Evolutionary conservation across 1,140 invertebrate species (phyloP), one percentile per base, ranked within the genome.

Genomic region (Drosophila saltans): DNA sequence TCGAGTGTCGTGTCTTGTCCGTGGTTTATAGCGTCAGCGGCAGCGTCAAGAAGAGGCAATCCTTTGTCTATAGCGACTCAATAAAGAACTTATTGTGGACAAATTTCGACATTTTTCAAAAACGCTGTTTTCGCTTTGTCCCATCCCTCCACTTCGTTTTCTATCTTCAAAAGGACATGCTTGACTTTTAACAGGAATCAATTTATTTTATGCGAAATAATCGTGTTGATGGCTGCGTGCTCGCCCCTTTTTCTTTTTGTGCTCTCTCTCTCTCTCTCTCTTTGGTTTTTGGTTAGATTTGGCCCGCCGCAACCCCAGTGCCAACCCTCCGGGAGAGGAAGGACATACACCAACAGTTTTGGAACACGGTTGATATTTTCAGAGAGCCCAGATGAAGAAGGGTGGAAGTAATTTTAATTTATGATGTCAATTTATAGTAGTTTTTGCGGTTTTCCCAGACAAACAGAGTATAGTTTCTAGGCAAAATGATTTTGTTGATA

Each of bases 191-290:
- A 78, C 90, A 78, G 82, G 82, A 90, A 91, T 91, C 82, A 91
- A 91, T 91, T 91, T 91, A 91, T 91, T 91, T 90, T 91, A 90
- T 91, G 90, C 90, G 90, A 90, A 91, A 91, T 91, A 90, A 88
- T 90, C 90, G 81, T 91, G 90, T 91, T 91, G 90, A 91, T 91
- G 90, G 90, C 83, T 90, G 77, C 78, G 90, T 88, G 68, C 78
- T 91, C 85, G 85, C 90, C 90, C 90, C 77, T 88, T 91, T 88
- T 83, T 59, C 66, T 66, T 67, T 56, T 55, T 78, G 56, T 52
- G 58, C 65, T 78, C 66, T 66, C 74, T 70, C 48, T 1, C 6
- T 36, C 3, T 36, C 57, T 64, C 68, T 72, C 62, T 30, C 63
- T 36, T 45, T 65, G 71, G 61, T 52, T 62, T 71, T 84, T 81